These are phyloP conservation scores for Lissonota sp. DNA, from an alignment of 2,888 invertebrate genomes.

Conservation along the genomic window DNA sequence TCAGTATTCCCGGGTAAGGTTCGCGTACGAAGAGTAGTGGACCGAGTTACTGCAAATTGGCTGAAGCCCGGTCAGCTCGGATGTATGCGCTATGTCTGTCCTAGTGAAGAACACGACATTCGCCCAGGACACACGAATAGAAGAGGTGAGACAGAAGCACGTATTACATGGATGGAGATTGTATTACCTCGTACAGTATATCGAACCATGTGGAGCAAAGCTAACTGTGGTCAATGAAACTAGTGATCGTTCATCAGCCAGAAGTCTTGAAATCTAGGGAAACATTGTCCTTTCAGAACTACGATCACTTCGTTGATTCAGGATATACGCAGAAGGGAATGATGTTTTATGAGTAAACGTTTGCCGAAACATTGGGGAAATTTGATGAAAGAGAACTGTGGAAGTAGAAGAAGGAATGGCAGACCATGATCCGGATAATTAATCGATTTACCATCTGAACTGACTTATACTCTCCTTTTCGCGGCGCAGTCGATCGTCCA, in stretches of 20 bases:
- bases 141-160: slow-evolving; percentile 42
- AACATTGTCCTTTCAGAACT: no score
- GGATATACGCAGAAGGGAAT: no score
- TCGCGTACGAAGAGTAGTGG: slow-evolving; percentile 57
- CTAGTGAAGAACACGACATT: slow-evolving; percentile 4
- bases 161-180: slow-evolving; percentile 28
- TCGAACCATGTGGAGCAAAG: slow-evolving; percentile 2
- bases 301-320: no score
- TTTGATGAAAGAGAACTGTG: neutral
- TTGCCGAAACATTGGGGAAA: slow-evolving; percentile 9
- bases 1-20: slow-evolving; percentile 56
- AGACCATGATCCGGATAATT: slow-evolving; percentile 67
- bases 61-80: slow-evolving; percentile 66
- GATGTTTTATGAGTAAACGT: neutral
- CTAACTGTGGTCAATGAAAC: slow-evolving; percentile 4
- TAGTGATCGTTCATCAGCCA: neutral
- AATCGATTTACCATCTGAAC: slow-evolving; percentile 72
- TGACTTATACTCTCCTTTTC: slow-evolving; percentile 73
- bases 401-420: neutral
- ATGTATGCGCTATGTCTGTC: slow-evolving; percentile 39
- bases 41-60: slow-evolving; percentile 79
- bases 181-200: slow-evolving; percentile 25
- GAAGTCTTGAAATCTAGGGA: neutral
- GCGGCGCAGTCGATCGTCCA: slow-evolving; percentile 58
- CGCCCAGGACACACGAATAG: slow-evolving; percentile 4